Percentiles rank a stretch among this genome's conserved stretches.
Evolutionary conservation across 2,888 invertebrate genomes (phyloP).

Genomic region (Ferdinandea cuprea): DNA sequence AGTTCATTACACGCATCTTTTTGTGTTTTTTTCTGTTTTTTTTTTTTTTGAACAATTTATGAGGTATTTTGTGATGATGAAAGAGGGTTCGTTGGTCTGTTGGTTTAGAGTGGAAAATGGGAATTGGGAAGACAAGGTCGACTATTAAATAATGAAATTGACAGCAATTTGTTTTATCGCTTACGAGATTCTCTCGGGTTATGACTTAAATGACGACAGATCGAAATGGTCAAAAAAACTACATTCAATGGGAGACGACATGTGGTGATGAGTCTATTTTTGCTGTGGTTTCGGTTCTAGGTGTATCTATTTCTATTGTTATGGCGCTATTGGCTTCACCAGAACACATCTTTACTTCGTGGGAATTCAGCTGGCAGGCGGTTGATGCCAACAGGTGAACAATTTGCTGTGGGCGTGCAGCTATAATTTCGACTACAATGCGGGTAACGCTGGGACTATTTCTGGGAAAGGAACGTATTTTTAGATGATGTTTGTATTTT

Average conservation of each 20-base stretch:
- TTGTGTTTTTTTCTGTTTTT: constrained; percentile 12
- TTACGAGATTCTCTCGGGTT: constrained; percentile 47
- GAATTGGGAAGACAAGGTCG: constrained; percentile 68
- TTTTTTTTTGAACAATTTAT: constrained; percentile 43
- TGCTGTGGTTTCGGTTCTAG: neutral
- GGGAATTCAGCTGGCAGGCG: constrained; percentile 27
- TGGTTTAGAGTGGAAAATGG: constrained; percentile 15
- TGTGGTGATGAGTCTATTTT: constrained; percentile 68
- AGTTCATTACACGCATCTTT: constrained; percentile 34
- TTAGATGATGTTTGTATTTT: no score
- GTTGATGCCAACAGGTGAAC: constrained; percentile 18
- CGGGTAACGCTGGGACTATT: no score
- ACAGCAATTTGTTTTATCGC: constrained; percentile 72
- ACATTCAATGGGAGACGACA: constrained; percentile 65
- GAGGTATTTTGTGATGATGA: constrained; percentile 61
- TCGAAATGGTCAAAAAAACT: constrained; percentile 39
- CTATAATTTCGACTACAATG: constrained; percentile 15
- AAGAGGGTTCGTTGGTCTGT: constrained; percentile 29
- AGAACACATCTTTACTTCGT: neutral
- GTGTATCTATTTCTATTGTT: constrained; percentile 2
- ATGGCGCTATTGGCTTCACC: constrained; percentile 22
- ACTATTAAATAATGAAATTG: constrained; percentile 70
- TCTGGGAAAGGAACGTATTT: constrained; percentile 1
- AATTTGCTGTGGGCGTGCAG: constrained; percentile 11
- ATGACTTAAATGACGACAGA: constrained; percentile 24